These are phyloP conservation scores for Gymnobelideus leadbeateri DNA, from an alignment of 2,113 vertebrate species.

Conservation along the genomic window DNA sequence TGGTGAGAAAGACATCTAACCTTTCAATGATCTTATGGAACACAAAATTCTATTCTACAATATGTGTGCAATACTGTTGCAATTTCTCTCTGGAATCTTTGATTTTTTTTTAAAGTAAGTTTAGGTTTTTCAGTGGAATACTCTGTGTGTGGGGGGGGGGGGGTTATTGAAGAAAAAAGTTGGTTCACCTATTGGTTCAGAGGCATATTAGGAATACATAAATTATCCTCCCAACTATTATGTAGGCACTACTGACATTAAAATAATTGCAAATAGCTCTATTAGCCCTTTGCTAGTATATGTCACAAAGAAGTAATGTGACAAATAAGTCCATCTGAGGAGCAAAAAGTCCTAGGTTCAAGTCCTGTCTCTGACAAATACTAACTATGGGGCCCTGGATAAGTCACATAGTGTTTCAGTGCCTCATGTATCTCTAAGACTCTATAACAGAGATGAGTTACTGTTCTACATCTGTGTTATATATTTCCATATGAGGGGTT, in stretches of 20 bases:
- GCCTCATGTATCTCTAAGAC: background rate
- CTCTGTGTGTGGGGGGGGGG: background rate
- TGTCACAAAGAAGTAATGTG: background rate
- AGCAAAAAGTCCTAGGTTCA: background rate
- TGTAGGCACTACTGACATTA: background rate
- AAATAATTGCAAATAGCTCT: constrained; percentile 8
- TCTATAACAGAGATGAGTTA: background rate
- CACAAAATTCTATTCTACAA: constrained; percentile 37
- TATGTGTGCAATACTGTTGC: constrained; percentile 26
- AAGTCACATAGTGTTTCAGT: background rate
- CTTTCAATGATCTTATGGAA: constrained; percentile 25
- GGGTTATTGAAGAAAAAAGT: background rate
- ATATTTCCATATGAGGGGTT: background rate
- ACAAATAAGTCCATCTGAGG: background rate
- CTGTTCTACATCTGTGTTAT: background rate
- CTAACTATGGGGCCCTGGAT: background rate
- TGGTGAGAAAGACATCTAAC: constrained; percentile 12
- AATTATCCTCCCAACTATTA: constrained; percentile 6
- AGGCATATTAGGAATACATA: background rate
- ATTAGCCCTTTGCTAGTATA: constrained; percentile 17
- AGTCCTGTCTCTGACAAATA: background rate
- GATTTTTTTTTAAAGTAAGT: constrained; percentile 21
- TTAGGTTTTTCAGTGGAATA: background rate
- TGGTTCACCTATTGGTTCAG: background rate
- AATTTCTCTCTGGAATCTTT: constrained; percentile 41